phyloP scores from a whole-genome alignment of 2,888 invertebrate species.

The Mongoloraphidia duomilia region DNA sequence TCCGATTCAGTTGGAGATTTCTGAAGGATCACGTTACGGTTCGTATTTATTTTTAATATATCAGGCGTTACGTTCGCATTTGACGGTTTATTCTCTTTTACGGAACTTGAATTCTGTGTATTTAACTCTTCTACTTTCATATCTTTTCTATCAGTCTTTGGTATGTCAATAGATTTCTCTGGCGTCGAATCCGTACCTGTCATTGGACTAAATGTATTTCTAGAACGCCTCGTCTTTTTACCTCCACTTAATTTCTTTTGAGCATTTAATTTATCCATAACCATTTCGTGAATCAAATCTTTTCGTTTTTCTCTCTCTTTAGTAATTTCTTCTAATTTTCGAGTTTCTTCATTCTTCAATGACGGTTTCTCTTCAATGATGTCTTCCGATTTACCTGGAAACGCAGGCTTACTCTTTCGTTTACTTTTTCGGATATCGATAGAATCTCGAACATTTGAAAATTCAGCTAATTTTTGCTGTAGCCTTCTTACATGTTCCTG shows the following conservation, averaged over 20 bases:
- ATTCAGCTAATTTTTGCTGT: slow-evolving; percentile 52
- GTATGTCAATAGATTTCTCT: no score
- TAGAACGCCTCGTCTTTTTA: slow-evolving; percentile 29
- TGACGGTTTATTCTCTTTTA: no score
- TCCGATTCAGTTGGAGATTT: background rate
- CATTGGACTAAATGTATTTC: slow-evolving; percentile 28
- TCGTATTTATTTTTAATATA: no score
- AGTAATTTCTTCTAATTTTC: slow-evolving; percentile 61
- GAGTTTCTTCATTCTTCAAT: slow-evolving; percentile 30
- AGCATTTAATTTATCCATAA: slow-evolving; percentile 61
- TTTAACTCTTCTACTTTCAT: no score
- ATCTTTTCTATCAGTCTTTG: no score
- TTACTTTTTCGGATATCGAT: slow-evolving; percentile 47
- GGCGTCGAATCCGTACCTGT: no score
- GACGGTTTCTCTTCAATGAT: slow-evolving; percentile 20
- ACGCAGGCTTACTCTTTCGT: slow-evolving; percentile 25
- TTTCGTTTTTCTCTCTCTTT: slow-evolving; percentile 72
- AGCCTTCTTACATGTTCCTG: slow-evolving; percentile 50
- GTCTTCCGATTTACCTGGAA: slow-evolving; percentile 20
- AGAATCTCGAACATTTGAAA: slow-evolving; percentile 53
- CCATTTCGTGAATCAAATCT: slow-evolving; percentile 66
- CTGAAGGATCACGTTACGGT: background rate
- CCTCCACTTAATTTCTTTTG: slow-evolving; percentile 47
- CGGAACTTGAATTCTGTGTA: no score
- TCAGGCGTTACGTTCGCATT: no score